Evolutionary conservation across 1,140 invertebrate species (phyloP).

Genomic region (Drepana arcuata): DNA sequence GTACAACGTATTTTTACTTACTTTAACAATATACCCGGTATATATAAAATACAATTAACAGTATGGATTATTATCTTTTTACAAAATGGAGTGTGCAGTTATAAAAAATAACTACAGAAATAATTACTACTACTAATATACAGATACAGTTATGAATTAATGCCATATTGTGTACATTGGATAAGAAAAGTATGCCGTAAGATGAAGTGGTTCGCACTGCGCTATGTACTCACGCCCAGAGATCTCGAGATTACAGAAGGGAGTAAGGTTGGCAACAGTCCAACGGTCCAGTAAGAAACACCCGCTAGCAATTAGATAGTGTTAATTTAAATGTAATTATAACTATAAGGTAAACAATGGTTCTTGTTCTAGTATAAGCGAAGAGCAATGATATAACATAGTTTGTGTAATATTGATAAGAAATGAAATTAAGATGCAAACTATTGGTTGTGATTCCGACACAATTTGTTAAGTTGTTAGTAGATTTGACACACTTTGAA

Average conservation of each 20-base stretch:
- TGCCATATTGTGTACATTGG: no score
- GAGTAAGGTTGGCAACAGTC: constrained; percentile 43
- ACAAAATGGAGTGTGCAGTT: no score
- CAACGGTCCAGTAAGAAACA: constrained; percentile 61
- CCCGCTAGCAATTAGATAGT: constrained; percentile 68
- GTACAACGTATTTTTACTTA: no score
- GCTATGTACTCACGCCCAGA: constrained; percentile 12
- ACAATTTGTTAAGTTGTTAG: constrained; percentile 70
- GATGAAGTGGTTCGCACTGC: no score
- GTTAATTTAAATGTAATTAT: constrained; percentile 70
- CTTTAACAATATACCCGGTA: no score
- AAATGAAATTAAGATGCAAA: constrained; percentile 70
- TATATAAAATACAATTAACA: no score
- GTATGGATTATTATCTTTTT: no score
- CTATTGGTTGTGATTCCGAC: constrained; percentile 71
- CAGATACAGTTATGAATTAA: no score
- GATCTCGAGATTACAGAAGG: constrained; percentile 40
- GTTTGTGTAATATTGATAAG: constrained; percentile 69
- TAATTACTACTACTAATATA: no score
- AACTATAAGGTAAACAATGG: constrained; percentile 64
- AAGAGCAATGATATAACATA: constrained; percentile 71
- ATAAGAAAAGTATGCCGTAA: no score
- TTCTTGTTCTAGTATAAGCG: constrained; percentile 69
- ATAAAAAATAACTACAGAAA: no score
- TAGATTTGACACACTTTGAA: constrained; percentile 53